phyloP scores from a whole-genome alignment of 2,113 vertebrate genomes.

The Dromas ardeola region DNA sequence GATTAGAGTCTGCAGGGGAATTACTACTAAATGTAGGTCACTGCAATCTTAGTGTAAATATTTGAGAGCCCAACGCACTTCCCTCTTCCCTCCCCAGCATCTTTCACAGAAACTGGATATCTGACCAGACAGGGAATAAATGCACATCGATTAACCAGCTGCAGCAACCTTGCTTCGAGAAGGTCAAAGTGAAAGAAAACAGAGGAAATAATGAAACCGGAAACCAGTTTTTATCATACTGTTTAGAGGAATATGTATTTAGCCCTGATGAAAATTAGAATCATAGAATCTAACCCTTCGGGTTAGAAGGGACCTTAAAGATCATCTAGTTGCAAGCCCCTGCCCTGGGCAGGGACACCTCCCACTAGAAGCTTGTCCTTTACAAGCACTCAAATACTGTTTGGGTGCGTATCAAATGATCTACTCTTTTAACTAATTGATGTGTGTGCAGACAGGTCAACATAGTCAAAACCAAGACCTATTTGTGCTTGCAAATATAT shows the following conservation, averaged over 20 bases:
- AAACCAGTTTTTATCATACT: background rate
- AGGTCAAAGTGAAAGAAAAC: background rate
- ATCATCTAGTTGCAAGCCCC: too few species aligned
- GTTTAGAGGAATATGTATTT: background rate
- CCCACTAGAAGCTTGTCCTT: background rate
- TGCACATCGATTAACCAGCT: background rate
- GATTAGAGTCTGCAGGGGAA: constrained; percentile 32
- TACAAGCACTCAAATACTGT: background rate
- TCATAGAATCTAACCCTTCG: too few species aligned
- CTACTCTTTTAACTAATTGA: background rate
- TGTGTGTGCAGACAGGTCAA: background rate
- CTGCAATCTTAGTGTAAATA: constrained; percentile 20
- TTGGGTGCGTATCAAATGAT: background rate
- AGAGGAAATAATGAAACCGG: background rate
- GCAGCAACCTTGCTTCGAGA: background rate
- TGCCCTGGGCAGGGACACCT: too few species aligned
- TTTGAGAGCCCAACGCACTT: background rate
- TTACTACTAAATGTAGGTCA: constrained; percentile 56
- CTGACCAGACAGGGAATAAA: background rate
- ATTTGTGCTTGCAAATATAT: background rate
- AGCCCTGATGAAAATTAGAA: background rate
- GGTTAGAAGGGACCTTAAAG: too few species aligned
- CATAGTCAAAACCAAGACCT: background rate
- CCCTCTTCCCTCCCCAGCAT: background rate
- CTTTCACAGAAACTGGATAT: background rate